These are phyloP conservation scores for Dyspetes luteomarginatus DNA, from an alignment of 2,888 invertebrate genomes.

Conservation along the genomic window DNA sequence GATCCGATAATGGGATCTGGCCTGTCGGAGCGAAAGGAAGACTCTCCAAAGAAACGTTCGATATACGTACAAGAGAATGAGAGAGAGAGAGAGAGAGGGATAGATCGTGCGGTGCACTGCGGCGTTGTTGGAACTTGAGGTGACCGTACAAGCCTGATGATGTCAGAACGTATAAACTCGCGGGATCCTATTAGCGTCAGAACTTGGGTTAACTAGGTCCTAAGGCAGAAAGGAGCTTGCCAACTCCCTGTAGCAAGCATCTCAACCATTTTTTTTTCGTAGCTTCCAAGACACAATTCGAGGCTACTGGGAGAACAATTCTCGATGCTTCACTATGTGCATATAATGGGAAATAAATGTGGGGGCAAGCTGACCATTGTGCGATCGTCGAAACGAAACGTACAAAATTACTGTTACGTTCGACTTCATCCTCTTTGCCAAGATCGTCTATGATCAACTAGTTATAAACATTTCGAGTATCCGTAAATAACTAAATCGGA, in stretches of 20 bases:
- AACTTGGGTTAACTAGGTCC: conserved; percentile 69
- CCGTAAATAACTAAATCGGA: too few species aligned
- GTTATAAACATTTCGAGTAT: too few species aligned
- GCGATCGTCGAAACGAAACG: too few species aligned
- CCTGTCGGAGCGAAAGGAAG: conserved; percentile 61
- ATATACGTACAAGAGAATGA: conserved; percentile 30
- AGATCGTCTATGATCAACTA: too few species aligned
- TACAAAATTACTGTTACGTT: too few species aligned
- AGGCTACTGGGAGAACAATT: background rate
- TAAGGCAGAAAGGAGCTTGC: conserved; percentile 59
- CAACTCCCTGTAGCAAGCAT: conserved; percentile 44
- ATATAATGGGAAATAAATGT: too few species aligned
- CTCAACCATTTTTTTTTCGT: conserved; percentile 12
- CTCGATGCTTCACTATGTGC: too few species aligned
- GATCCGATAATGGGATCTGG: conserved; percentile 71
- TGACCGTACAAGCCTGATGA: conserved; percentile 24
- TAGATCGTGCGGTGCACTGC: conserved; percentile 12
- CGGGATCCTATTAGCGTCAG: conserved; percentile 71
- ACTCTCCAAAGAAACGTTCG: conserved; percentile 58
- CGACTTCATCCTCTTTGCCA: too few species aligned
- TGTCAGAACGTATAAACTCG: conserved; percentile 52
- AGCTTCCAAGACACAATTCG: background rate
- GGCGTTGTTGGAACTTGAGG: conserved; percentile 33
- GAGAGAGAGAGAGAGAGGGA: conserved; percentile 23
- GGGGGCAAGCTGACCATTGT: too few species aligned